These are phyloP conservation scores for Neotragus pygmaeus DNA, from an alignment of 2,113 vertebrate genomes.

Conservation along the genomic window DNA sequence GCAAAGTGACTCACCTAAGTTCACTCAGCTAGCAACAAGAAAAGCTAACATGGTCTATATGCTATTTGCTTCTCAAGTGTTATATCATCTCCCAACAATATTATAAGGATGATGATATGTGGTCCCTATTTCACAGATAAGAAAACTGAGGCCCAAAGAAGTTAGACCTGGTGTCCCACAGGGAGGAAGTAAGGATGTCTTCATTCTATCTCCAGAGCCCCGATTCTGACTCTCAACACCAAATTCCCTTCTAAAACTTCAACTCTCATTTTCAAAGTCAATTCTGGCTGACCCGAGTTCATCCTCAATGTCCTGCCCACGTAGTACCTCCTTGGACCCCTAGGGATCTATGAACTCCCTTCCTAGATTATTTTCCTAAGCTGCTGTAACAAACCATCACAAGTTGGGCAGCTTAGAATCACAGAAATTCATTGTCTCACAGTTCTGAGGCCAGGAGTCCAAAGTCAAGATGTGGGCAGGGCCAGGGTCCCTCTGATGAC, in stretches of 20 bases:
- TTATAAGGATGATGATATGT: rapidly evolving
- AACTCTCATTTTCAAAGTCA: not conserved
- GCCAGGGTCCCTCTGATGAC: not conserved
- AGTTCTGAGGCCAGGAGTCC: not conserved
- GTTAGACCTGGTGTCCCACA: too few species aligned
- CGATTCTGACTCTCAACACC: not conserved
- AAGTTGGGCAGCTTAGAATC: not conserved
- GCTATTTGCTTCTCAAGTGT: too few species aligned
- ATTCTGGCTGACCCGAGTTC: not conserved
- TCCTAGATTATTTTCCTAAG: not conserved
- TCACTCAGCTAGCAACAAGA: not conserved
- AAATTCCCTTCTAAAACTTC: not conserved
- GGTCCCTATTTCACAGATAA: not conserved
- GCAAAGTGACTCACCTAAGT: not conserved
- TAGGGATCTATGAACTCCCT: not conserved
- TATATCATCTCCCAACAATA: not conserved
- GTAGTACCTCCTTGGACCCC: rapidly evolving
- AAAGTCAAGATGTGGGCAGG: too few species aligned
- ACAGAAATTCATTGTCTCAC: too few species aligned
- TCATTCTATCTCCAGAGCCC: not conserved
- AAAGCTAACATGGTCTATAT: not conserved
- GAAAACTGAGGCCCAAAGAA: not conserved
- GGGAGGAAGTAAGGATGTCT: not conserved
- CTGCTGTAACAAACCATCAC: not conserved
- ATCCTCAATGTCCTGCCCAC: rapidly evolving